These are phyloP conservation scores for Sarcophaga rosellei DNA, from an alignment of 2,888 invertebrate genomes.

Conservation along the genomic window DNA sequence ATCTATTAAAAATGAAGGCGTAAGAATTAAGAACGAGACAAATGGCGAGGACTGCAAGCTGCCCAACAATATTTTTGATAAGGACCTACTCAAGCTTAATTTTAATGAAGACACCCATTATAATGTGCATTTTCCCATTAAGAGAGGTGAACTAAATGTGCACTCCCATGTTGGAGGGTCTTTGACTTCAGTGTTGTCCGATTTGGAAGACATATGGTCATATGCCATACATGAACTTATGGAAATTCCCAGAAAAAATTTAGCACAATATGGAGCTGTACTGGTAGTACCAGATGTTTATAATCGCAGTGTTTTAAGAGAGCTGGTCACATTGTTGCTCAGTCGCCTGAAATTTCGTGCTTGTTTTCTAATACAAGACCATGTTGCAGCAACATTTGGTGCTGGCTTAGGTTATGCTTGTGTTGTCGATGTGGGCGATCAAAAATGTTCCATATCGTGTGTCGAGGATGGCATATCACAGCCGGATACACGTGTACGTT, in stretches of 20 bases:
- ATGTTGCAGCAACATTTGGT: slow-evolving; percentile 92
- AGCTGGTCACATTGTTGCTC: slow-evolving; percentile 90
- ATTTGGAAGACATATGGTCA: slow-evolving; percentile 94
- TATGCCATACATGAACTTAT: slow-evolving; percentile 89
- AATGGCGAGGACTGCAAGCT: neutral
- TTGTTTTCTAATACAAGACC: slow-evolving; percentile 86
- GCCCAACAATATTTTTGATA: slow-evolving; percentile 71
- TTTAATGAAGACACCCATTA: slow-evolving; percentile 85
- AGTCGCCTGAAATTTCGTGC: slow-evolving; percentile 92
- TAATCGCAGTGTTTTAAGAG: slow-evolving; percentile 91
- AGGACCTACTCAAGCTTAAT: slow-evolving; percentile 72
- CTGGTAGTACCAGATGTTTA: slow-evolving; percentile 95
- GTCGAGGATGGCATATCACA: slow-evolving; percentile 98
- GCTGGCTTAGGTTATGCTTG: slow-evolving; percentile 93
- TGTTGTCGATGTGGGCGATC: slow-evolving; percentile 97
- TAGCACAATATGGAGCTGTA: slow-evolving; percentile 92
- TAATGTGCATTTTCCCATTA: slow-evolving; percentile 94
- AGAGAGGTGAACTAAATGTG: slow-evolving; percentile 92
- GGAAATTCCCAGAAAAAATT: slow-evolving; percentile 86
- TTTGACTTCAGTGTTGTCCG: slow-evolving; percentile 90
- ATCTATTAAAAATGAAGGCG: slow-evolving; percentile 24
- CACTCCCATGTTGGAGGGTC: slow-evolving; percentile 93
- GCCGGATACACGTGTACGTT: slow-evolving; percentile 89
- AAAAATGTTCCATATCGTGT: slow-evolving; percentile 97
- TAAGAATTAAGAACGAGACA: neutral